These are phyloP conservation scores for Decapterus maruadsi DNA, from an alignment of 2,797 vertebrate species.

Conservation along the genomic window DNA sequence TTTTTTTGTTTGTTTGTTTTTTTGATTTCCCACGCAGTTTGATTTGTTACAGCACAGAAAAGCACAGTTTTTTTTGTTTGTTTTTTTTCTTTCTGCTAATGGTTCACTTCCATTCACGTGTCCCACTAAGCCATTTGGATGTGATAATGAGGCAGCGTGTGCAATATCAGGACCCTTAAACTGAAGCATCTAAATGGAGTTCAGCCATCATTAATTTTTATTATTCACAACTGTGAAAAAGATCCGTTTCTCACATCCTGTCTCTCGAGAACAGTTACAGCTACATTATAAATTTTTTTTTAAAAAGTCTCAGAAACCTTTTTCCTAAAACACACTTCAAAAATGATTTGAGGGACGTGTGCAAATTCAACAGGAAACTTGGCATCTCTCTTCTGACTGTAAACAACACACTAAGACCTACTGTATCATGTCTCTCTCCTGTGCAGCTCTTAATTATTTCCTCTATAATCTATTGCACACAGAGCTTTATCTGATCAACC, in stretches of 20 bases:
- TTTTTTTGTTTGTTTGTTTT: neutral
- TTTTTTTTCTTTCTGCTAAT: neutral
- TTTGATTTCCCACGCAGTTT: neutral
- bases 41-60: neutral
- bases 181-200: neutral
- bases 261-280: neutral
- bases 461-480: constrained; percentile 50
- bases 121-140: neutral
- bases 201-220: neutral
- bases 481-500: constrained; percentile 64
- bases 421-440: constrained; percentile 28
- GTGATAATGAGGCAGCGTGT: neutral
- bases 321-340: neutral
- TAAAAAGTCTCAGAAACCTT: neutral
- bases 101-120: neutral
- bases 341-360: neutral
- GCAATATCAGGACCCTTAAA: neutral
- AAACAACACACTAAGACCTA: constrained; percentile 4
- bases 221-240: constrained; percentile 1
- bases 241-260: neutral
- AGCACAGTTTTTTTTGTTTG: neutral
- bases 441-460: constrained; percentile 53
- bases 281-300: neutral
- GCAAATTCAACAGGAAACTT: neutral
- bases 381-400: neutral